Evolutionary conservation across 2,113 vertebrate genomes (phyloP).

Genomic region (Ameiurus melas): DNA sequence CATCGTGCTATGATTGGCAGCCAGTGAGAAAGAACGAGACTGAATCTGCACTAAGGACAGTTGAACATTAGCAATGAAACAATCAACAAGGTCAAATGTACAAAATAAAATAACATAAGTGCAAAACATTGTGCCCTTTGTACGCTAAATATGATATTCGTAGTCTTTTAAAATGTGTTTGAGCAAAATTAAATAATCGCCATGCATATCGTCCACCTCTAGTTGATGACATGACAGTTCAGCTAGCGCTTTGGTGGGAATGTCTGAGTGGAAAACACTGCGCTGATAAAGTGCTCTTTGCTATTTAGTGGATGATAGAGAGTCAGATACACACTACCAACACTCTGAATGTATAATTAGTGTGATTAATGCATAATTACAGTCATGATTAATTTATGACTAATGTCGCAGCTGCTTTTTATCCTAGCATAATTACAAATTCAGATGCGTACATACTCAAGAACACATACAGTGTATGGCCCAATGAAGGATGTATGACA

Average conservation of each 20-base stretch:
- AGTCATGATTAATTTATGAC: conserved; percentile 25
- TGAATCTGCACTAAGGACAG: neutral
- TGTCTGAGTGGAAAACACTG: neutral
- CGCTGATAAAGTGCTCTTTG: conserved; percentile 12
- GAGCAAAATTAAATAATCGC: neutral
- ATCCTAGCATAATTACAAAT: conserved; percentile 7
- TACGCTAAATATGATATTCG: neutral
- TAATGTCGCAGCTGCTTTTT: conserved; percentile 18
- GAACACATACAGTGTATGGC: neutral
- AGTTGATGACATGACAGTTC: neutral
- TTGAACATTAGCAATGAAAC: neutral
- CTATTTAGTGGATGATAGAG: neutral
- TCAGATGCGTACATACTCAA: neutral
- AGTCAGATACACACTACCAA: conserved; percentile 4
- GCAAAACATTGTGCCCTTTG: neutral
- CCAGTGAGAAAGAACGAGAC: neutral
- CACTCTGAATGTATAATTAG: conserved; percentile 8
- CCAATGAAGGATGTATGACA: neutral
- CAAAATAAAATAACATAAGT: neutral
- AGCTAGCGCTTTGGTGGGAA: neutral
- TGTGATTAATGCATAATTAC: conserved; percentile 26
- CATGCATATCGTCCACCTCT: neutral
- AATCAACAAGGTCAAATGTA: neutral
- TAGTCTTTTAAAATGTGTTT: neutral
- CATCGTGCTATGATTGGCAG: neutral